phyloP scores from a whole-genome alignment of 2,888 invertebrate species.

The Cremastobaeus sp. region DNA sequence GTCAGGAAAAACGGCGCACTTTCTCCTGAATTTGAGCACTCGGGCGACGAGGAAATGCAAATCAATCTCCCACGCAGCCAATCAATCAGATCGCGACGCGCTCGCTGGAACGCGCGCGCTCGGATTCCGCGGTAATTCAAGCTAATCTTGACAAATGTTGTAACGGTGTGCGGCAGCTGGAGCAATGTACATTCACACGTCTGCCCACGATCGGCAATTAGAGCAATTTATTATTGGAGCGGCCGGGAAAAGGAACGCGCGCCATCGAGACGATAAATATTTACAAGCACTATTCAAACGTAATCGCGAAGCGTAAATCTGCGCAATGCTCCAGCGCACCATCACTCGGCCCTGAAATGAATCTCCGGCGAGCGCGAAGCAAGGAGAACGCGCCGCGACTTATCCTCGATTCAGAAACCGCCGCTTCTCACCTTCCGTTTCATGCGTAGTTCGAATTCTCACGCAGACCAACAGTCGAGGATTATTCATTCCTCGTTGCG shows the following conservation, averaged over 20 bases:
- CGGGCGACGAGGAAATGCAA: slow-evolving; percentile 11
- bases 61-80: too few species aligned
- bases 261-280: slow-evolving; percentile 33
- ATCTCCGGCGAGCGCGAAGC: slow-evolving; percentile 47
- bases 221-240: slow-evolving; percentile 44
- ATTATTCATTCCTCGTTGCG: slow-evolving; percentile 10
- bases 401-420: slow-evolving; percentile 39
- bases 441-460: slow-evolving; percentile 4
- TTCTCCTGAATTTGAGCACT: slow-evolving; percentile 20
- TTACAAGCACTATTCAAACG: slow-evolving; percentile 45
- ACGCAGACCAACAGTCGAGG: neutral
- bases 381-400: slow-evolving; percentile 7
- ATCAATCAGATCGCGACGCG: too few species aligned
- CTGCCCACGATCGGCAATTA: slow-evolving; percentile 39
- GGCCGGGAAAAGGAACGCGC: slow-evolving; percentile 13
- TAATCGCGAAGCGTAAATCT: slow-evolving; percentile 50
- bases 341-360: slow-evolving; percentile 65
- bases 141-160: slow-evolving; percentile 22
- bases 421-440: slow-evolving; percentile 33
- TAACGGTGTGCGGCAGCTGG: neutral
- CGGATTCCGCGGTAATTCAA: slow-evolving; percentile 1
- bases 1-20: slow-evolving; percentile 30
- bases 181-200: slow-evolving; percentile 11
- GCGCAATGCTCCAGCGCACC: slow-evolving; percentile 43
- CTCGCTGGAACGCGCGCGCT: neutral